phyloP scores from a whole-genome alignment of 2,888 invertebrate genomes.

The Harpalus rufipes region DNA sequence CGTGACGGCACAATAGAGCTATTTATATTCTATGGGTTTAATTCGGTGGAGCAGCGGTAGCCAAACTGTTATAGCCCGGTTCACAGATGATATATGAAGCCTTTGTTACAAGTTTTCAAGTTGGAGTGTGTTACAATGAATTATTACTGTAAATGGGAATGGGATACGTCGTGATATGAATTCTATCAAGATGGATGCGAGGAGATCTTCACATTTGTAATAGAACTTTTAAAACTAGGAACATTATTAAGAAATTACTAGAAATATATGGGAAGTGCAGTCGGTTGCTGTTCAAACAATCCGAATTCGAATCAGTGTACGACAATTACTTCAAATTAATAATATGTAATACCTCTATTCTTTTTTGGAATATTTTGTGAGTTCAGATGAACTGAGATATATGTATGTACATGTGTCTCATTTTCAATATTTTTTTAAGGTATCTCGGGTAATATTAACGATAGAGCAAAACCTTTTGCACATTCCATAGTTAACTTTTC shows the following conservation, averaged over 20 bases:
- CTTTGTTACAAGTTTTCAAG: constrained; percentile 45
- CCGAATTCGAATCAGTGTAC: too few species aligned
- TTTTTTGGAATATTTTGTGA: too few species aligned
- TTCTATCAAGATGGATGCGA: constrained; percentile 25
- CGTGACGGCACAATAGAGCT: constrained; percentile 40
- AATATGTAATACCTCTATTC: too few species aligned
- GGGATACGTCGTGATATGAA: constrained; percentile 34
- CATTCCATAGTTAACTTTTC: too few species aligned
- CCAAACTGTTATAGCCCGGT: constrained; percentile 27
- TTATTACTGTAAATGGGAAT: constrained; percentile 20
- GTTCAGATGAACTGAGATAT: too few species aligned
- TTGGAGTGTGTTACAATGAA: constrained; percentile 40
- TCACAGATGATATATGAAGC: constrained; percentile 35
- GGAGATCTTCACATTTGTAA: background rate
- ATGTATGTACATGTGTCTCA: too few species aligned
- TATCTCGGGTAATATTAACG: too few species aligned
- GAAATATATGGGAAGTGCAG: background rate
- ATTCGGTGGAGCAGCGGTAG: constrained; percentile 44
- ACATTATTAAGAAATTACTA: background rate
- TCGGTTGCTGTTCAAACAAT: too few species aligned
- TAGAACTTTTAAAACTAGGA: background rate
- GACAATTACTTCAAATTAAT: too few species aligned
- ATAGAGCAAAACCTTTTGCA: too few species aligned
- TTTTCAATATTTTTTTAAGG: too few species aligned
- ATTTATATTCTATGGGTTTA: constrained; percentile 58